Evolutionary conservation across 2,888 invertebrate species (phyloP), one percentile per base, ranked within the genome.

Genomic region (Gymnosoma rotundatum): DNA sequence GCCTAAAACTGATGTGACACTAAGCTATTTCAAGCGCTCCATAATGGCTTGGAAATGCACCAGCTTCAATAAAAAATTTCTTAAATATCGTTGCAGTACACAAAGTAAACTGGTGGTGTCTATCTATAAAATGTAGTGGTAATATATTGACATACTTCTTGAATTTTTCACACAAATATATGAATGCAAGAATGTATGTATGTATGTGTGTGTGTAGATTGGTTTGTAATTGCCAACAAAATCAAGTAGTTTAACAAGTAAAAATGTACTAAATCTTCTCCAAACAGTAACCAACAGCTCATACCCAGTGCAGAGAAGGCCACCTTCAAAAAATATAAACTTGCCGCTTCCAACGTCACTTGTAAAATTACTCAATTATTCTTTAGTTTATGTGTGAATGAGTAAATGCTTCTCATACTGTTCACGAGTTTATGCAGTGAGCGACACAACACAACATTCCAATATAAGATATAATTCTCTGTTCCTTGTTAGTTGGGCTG

Each of bases 181-280:
- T 8, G 8, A 32, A 5, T 32, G 8, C 8, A 32, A 32, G 32
- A 5, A 32, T 32, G 32, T 32, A 32, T 32, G 32, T 32, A 32
- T 32, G 8, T 32, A 0, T 64, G 50, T 38, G 16, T 16, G 60
- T 66, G 69, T 72, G 64, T 66, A 73, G 60, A 78, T 78, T 81
- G 78, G 80, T 84, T 81, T 60, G 80, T 84, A 84, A 84, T 81
- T 84, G 84, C 69, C 78, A 81, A 74, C 70, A 78, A 81, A 84
- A 81, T 69, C 78, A 81, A 75, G 78, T 75, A 70, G 70, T 67
- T 70, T 70, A 76, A 76, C 67, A 80, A 66, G 54, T 58, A 60
- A 72, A 70, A 76, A 75, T 48, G 54, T 20, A 64, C 52, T 70
- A 76, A 72, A 61, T 73, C 69, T 75, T 82, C 42, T 64, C 56